Percentiles rank a stretch among this genome's conserved stretches.
Conservation (phyloP, 1,140 invertebrate genomes). For the Meloidogyne exigua region DNA sequence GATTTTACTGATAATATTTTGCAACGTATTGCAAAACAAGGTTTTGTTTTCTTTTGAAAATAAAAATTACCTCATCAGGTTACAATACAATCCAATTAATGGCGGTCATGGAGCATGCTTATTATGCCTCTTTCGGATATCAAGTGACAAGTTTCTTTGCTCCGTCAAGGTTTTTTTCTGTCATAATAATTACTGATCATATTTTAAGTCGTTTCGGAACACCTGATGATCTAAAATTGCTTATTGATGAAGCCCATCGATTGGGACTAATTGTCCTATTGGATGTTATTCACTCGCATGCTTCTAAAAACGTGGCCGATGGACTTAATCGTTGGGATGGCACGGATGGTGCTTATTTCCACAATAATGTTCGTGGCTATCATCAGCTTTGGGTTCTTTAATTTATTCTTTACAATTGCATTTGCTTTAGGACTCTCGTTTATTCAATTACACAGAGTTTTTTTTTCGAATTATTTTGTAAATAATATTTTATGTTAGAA, state of each 20-base stretch:
- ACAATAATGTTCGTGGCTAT: constrained; percentile 77
- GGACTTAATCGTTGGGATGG: constrained; percentile 97
- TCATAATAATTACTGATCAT: background rate
- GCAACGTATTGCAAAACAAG: constrained; percentile 78
- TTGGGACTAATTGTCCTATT: constrained; percentile 84
- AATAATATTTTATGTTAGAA: constrained; percentile 68
- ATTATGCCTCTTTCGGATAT: constrained; percentile 99
- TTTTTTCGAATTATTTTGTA: constrained; percentile 11
- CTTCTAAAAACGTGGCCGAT: constrained; percentile 94
- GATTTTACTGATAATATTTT: constrained; percentile 87
- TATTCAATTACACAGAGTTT: constrained; percentile 93
- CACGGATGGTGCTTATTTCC: constrained; percentile 88
- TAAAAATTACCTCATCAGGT: constrained; percentile 70
- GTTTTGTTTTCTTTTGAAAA: constrained; percentile 26
- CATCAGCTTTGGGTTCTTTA: constrained; percentile 79
- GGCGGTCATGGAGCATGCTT: constrained; percentile 99
- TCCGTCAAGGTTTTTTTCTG: constrained; percentile 72
- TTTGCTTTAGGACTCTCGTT: constrained; percentile 75
- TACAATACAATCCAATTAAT: constrained; percentile 98
- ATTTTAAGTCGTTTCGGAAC: constrained; percentile 83
- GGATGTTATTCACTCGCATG: constrained; percentile 97
- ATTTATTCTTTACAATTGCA: background rate
- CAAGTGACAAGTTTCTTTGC: constrained; percentile 95
- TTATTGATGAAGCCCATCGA: constrained; percentile 86
- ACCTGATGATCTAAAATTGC: constrained; percentile 77